phyloP scores from a whole-genome alignment of 2,113 vertebrate species.

The Anhinga rufa region DNA sequence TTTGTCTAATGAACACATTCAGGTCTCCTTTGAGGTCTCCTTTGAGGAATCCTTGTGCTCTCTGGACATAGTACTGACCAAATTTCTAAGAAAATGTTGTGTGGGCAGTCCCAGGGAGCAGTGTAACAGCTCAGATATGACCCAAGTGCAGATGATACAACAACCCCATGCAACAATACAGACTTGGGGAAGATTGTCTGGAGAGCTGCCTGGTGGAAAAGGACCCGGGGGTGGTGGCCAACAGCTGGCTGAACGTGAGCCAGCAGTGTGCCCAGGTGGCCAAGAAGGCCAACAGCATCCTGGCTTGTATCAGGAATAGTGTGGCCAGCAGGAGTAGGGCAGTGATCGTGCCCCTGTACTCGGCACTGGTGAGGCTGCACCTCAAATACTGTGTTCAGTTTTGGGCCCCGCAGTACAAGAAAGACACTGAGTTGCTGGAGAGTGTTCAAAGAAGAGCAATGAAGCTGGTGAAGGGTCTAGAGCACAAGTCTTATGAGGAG shows the following conservation, averaged over 20 bases:
- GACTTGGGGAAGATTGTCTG: neutral
- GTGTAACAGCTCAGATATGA: neutral
- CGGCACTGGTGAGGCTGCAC: neutral
- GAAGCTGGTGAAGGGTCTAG: neutral
- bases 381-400: neutral
- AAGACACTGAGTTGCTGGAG: neutral
- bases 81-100: neutral
- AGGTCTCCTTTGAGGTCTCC: neutral
- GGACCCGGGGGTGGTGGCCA: rapidly evolving
- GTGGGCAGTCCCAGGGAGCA: neutral
- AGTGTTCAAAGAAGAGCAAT: rapidly evolving
- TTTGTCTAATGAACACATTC: neutral
- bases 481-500: neutral
- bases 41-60: neutral
- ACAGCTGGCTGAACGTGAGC: rapidly evolving
- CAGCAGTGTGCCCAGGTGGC: neutral
- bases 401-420: neutral
- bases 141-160: neutral
- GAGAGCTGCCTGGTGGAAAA: neutral
- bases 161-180: neutral
- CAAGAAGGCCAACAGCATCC: neutral
- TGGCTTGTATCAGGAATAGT: neutral
- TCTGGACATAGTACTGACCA: neutral
- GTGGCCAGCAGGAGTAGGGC: neutral
- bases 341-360: neutral